phyloP scores from a whole-genome alignment of 1,140 invertebrate genomes.

The Nasonia giraulti region DNA sequence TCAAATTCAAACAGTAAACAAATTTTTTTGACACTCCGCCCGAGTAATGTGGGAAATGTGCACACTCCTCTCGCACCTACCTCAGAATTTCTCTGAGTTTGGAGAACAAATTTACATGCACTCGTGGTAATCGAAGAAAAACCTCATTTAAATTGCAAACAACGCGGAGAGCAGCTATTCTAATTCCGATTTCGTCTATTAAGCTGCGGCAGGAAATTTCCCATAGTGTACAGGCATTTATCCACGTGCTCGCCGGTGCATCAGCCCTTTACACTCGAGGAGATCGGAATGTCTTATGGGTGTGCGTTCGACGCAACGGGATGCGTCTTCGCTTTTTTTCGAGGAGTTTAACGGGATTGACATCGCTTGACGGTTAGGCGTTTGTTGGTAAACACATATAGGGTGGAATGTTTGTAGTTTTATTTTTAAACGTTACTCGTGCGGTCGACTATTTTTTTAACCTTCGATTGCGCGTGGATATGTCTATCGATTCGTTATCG shows the following conservation, averaged over 20 bases:
- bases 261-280: not conserved
- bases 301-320: not conserved
- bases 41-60: not conserved
- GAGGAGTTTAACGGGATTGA: not conserved
- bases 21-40: too few relatives aligned
- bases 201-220: not conserved
- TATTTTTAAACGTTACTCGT: not conserved
- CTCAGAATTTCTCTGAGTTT: not conserved
- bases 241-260: not conserved
- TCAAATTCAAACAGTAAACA: too few relatives aligned
- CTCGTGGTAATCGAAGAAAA: not conserved
- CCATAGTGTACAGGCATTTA: not conserved
- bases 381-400: not conserved
- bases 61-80: not conserved
- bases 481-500: too few relatives aligned
- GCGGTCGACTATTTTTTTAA: not conserved
- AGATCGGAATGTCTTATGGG: not conserved
- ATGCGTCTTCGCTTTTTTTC: not conserved
- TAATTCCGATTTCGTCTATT: not conserved
- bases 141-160: not conserved
- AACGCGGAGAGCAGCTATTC: not conserved
- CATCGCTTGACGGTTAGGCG: not conserved
- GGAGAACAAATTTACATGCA: not conserved
- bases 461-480: not conserved
- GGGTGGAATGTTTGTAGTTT: not conserved